Evolutionary conservation across 2,113 vertebrate genomes (phyloP).

Genomic region (Nesogale talazaci): DNA sequence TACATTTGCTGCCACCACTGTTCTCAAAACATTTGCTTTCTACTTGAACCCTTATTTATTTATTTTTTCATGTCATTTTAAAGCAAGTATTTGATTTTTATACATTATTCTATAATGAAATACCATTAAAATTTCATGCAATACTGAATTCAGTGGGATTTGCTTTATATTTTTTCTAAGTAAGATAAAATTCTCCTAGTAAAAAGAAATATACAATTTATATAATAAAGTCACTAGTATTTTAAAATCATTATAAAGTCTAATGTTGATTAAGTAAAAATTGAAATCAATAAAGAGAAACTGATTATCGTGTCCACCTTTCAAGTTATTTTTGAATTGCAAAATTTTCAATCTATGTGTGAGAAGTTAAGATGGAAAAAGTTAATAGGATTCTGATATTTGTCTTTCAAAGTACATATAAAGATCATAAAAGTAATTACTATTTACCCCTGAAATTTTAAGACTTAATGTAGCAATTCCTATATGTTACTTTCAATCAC

Average conservation of each 20-base stretch:
- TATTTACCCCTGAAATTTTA: not conserved
- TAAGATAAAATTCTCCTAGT: conserved; percentile 55
- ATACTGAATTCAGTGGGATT: conserved; percentile 40
- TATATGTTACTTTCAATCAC: conserved; percentile 83
- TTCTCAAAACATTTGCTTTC: no score
- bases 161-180: conserved; percentile 53
- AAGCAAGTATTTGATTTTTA: conserved; percentile 30
- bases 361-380: conserved; percentile 38
- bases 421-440: conserved; percentile 63
- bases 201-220: conserved; percentile 24
- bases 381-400: conserved; percentile 45
- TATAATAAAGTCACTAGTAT: not conserved
- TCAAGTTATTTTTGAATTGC: not conserved
- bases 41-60: no score
- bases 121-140: conserved; percentile 27
- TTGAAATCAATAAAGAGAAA: conserved; percentile 45
- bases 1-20: no score
- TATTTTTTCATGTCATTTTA: conserved; percentile 49
- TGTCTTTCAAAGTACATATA: not conserved
- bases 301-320: not conserved
- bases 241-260: conserved; percentile 29
- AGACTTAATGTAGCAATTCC: conserved; percentile 46
- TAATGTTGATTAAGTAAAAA: conserved; percentile 27
- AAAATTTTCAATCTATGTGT: conserved; percentile 44
- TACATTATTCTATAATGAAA: conserved; percentile 44